Evolutionary conservation across 2,797 vertebrate species (phyloP).

Genomic region (Buceros bicornis): DNA sequence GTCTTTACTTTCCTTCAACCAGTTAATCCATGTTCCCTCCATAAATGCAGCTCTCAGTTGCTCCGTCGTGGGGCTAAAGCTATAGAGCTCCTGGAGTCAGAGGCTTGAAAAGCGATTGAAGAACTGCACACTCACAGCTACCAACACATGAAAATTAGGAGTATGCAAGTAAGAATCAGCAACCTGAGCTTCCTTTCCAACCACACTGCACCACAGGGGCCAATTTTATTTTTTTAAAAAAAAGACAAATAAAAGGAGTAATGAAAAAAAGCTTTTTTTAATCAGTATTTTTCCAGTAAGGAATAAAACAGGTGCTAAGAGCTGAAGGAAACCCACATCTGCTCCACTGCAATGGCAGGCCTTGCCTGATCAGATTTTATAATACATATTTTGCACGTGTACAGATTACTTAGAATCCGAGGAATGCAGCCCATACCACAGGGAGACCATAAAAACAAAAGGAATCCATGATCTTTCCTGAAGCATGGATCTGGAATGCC

Average conservation of each 20-base stretch:
- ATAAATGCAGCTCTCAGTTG: not conserved
- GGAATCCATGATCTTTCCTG: conserved; percentile 33
- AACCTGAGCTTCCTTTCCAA: not conserved
- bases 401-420: conserved; percentile 50
- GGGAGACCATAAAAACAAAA: conserved; percentile 65
- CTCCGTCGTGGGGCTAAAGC: not conserved
- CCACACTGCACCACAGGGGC: fast-evolving
- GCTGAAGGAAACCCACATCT: conserved; percentile 41
- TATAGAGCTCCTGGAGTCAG: not conserved
- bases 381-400: conserved; percentile 37
- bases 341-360: not conserved
- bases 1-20: not conserved
- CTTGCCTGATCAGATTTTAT: conserved; percentile 20
- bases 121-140: not conserved
- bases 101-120: not conserved
- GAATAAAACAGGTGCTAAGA: conserved; percentile 56
- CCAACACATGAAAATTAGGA: not conserved
- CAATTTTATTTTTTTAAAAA: not conserved
- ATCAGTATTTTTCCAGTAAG: conserved; percentile 27
- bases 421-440: conserved; percentile 59
- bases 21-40: not conserved
- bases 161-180: not conserved
- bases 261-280: conserved; percentile 5
- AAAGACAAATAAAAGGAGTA: not conserved
- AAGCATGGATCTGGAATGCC: conserved; percentile 26